Conservation (phyloP, 2,113 vertebrate species). For the Notarius quadriscutis region DNA sequence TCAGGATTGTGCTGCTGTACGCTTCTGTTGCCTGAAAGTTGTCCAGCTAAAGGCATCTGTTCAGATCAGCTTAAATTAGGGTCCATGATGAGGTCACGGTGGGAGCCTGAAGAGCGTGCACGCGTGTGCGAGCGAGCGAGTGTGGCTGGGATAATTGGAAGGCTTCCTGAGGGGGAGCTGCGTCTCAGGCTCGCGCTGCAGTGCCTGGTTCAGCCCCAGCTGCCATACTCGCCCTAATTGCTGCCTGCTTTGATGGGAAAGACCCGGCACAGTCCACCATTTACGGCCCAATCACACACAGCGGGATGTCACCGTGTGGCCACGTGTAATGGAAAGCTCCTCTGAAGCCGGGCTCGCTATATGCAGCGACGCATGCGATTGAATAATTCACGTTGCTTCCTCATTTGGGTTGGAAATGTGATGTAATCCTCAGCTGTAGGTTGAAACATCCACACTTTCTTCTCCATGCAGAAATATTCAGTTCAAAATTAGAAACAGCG, state of each 20-base stretch:
- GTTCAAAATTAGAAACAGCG: not conserved
- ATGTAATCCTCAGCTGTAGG: not conserved
- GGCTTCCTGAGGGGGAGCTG: slow-evolving; percentile 61
- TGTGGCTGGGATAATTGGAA: slow-evolving; percentile 61
- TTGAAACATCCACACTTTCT: not conserved
- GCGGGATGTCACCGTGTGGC: not conserved
- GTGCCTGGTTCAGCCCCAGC: slow-evolving; percentile 59
- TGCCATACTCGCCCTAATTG: slow-evolving; percentile 54
- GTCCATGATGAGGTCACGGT: slow-evolving; percentile 6
- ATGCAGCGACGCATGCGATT: not conserved
- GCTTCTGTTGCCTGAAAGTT: not conserved
- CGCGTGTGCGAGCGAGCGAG: slow-evolving; percentile 54
- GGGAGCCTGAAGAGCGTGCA: slow-evolving; percentile 17
- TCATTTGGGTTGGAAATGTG: not conserved
- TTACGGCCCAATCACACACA: slow-evolving; percentile 19
- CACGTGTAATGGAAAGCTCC: not conserved
- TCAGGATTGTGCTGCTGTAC: not conserved
- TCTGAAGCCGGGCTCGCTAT: not conserved
- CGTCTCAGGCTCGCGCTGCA: slow-evolving; percentile 33
- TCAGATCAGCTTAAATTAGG: slow-evolving; percentile 3
- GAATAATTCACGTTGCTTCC: slow-evolving; percentile 15
- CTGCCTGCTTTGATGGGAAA: slow-evolving; percentile 37
- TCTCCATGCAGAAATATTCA: not conserved
- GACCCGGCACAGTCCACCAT: slow-evolving; percentile 4
- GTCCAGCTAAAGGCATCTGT: not conserved